A percentile compares a stretch with the other conserved stretches of the same genome.
Conservation (phyloP, 2,797 vertebrate genomes). For the Octomys mimax region DNA sequence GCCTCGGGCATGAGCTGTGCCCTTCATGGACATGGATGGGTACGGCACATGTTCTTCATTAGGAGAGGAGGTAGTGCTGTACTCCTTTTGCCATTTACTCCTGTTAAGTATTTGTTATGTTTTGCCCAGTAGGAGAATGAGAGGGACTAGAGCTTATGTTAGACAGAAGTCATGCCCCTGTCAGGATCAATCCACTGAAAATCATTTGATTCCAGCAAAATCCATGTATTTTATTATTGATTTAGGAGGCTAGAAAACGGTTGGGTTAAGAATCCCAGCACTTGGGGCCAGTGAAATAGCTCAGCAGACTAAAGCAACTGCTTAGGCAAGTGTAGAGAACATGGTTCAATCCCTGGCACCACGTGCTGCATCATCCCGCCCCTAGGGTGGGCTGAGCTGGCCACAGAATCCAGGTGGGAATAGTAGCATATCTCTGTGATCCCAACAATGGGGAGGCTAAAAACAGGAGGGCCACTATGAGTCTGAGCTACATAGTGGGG, state of each 20-base stretch:
- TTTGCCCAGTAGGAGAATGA: not conserved
- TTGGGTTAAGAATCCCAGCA: conserved; percentile 13
- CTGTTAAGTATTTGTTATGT: not conserved
- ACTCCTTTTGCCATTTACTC: not conserved
- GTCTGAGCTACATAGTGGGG: no score
- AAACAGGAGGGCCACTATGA: no score
- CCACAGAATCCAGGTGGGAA: no score
- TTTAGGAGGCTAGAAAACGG: not conserved
- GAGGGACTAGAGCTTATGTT: not conserved
- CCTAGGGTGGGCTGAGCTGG: no score
- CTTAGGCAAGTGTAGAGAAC: no score
- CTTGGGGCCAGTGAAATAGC: no score
- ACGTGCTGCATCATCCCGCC: no score
- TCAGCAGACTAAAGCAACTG: no score
- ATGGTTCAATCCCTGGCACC: no score
- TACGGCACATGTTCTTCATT: not conserved
- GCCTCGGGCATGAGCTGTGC: not conserved
- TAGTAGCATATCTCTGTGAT: no score
- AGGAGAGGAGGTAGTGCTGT: conserved; percentile 26
- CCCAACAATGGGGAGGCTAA: no score
- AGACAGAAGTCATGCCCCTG: conserved; percentile 40
- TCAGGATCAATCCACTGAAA: not conserved
- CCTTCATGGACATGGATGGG: conserved; percentile 22
- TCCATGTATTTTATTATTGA: not conserved
- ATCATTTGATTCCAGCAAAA: not conserved